Percentiles rank a stretch among this genome's conserved stretches.
phyloP scores from a whole-genome alignment of 1,140 invertebrate species.

The Eupeodes corollae region DNA sequence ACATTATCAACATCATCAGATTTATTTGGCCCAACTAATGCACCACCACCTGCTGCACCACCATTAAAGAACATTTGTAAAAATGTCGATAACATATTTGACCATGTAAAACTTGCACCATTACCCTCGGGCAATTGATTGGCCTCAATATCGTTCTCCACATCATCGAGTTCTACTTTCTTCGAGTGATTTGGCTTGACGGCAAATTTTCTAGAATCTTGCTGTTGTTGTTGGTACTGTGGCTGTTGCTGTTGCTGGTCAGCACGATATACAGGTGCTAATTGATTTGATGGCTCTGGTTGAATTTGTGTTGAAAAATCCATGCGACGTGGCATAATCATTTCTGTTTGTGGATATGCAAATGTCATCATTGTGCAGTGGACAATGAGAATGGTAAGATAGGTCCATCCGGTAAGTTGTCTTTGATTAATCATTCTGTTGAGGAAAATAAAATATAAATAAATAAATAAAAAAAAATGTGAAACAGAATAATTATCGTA shows the following conservation, averaged over 20 bases:
- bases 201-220: conserved; percentile 55
- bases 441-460: conserved; percentile 10
- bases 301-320: conserved; percentile 8
- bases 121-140: conserved; percentile 65
- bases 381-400: conserved; percentile 38
- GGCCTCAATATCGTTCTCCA: conserved; percentile 63
- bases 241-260: conserved; percentile 4
- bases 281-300: conserved; percentile 6
- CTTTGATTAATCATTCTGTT: conserved; percentile 37
- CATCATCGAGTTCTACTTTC: conserved; percentile 68
- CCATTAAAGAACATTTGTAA: conserved; percentile 74
- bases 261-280: conserved; percentile 21
- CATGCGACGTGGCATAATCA: conserved; percentile 19
- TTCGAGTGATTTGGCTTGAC: conserved; percentile 79
- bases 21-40: conserved; percentile 54
- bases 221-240: not conserved
- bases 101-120: conserved; percentile 67
- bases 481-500: too few relatives aligned
- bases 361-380: conserved; percentile 39
- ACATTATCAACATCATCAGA: conserved; percentile 62
- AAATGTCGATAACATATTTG: conserved; percentile 60
- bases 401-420: conserved; percentile 36
- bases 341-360: conserved; percentile 37
- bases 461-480: too few relatives aligned
- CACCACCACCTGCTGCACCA: conserved; percentile 37